These are phyloP conservation scores for Erithacus rubecula DNA, from an alignment of 2,797 vertebrate genomes.

Conservation along the genomic window DNA sequence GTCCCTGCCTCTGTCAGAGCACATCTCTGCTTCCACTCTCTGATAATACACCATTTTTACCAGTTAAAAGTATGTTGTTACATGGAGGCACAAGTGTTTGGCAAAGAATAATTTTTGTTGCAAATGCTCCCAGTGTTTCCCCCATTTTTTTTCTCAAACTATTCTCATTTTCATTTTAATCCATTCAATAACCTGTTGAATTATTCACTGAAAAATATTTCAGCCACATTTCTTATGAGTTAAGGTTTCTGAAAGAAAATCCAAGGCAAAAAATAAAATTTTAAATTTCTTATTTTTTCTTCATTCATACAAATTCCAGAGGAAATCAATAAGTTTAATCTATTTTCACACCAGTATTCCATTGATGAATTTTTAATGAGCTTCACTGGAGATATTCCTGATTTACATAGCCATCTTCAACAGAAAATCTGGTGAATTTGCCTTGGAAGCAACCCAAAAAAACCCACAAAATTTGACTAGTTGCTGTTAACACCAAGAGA, in stretches of 20 bases:
- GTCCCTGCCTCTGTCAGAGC: not conserved
- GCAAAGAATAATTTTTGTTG: not conserved
- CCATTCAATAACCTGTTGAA: not conserved
- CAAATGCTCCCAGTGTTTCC: not conserved
- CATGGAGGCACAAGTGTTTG: not conserved
- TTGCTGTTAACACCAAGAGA: not conserved
- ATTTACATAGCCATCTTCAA: not conserved
- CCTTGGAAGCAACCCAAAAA: not conserved
- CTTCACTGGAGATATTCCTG: not conserved
- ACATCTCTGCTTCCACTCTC: not conserved
- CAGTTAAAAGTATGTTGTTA: not conserved
- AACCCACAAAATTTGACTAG: not conserved
- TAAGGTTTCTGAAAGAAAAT: not conserved
- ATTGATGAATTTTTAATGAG: not conserved
- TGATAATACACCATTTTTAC: not conserved
- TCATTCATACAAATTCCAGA: not conserved
- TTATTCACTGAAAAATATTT: not conserved
- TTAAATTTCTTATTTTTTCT: not conserved
- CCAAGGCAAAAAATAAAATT: not conserved
- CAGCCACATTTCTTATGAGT: not conserved
- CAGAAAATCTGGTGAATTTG: constrained; percentile 16
- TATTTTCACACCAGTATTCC: not conserved
- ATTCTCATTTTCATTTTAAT: not conserved
- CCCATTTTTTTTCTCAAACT: not conserved
- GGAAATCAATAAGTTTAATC: not conserved